phyloP scores from a whole-genome alignment of 2,113 vertebrate genomes.

The Tachysurus fulvidraco region DNA sequence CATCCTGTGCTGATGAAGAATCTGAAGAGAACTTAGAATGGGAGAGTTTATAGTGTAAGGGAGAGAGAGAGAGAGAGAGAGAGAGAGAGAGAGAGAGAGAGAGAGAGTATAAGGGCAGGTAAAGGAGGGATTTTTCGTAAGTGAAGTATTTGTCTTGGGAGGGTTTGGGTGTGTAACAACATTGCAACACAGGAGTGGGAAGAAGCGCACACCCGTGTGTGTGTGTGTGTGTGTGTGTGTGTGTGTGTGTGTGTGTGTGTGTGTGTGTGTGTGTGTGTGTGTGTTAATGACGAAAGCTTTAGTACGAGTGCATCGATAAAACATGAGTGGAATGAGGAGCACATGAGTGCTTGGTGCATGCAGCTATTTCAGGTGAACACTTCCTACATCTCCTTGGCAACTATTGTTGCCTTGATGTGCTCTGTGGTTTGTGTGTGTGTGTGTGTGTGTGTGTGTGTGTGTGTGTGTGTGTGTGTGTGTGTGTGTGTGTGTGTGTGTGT shows the following conservation, averaged over 20 bases:
- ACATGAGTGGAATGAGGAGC: conserved; percentile 37
- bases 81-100: neutral
- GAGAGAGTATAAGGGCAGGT: conserved; percentile 5
- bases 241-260: conserved; percentile 21
- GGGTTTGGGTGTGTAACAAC: conserved; percentile 55
- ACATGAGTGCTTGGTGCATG: conserved; percentile 8
- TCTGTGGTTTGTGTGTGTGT: conserved; percentile 1
- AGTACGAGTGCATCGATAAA: conserved; percentile 40
- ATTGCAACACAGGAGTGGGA: conserved; percentile 48
- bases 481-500: neutral
- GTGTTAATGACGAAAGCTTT: neutral
- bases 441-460: neutral
- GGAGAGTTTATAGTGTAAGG: neutral
- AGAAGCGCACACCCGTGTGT: conserved; percentile 22
- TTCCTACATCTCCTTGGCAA: conserved; percentile 52
- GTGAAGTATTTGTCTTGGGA: conserved; percentile 55
- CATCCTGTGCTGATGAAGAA: neutral
- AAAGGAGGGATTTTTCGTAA: conserved; percentile 17
- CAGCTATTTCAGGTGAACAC: conserved; percentile 57
- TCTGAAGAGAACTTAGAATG: neutral
- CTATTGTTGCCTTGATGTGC: conserved; percentile 42
- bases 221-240: too few species aligned
- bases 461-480: conserved; percentile 1
- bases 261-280: conserved; percentile 21
- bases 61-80: too few species aligned